Percentiles rank a stretch among this genome's conserved stretches.
phyloP scores from a whole-genome alignment of 1,140 invertebrate genomes.

The Cylas formicarius region DNA sequence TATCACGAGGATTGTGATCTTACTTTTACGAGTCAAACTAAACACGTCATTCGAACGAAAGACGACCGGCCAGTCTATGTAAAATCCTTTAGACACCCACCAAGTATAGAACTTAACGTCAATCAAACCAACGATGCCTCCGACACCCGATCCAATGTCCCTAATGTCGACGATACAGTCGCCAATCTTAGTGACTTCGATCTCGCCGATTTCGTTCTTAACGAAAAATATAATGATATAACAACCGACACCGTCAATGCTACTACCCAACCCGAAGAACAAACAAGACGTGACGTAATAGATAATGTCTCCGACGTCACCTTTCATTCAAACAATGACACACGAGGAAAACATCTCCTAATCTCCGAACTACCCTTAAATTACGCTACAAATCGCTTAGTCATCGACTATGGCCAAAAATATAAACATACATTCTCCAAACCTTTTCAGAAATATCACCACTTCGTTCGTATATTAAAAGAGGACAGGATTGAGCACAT shows the following conservation, averaged over 20 bases:
- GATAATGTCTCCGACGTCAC: constrained; percentile 2
- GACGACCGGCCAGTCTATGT: constrained; percentile 7
- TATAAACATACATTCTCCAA: constrained; percentile 2
- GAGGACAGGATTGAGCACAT: constrained; percentile 1
- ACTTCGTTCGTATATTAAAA: constrained; percentile 3
- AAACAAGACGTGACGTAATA: too few relatives aligned
- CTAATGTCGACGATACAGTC: constrained; percentile 1
- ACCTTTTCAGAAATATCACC: constrained; percentile 10
- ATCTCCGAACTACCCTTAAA: constrained; percentile 10
- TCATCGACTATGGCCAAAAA: constrained; percentile 6
- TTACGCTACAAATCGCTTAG: constrained; percentile 6
- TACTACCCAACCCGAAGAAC: too few relatives aligned
- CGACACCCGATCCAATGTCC: constrained; percentile 3
- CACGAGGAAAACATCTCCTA: constrained; percentile 5
- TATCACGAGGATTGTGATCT: too few relatives aligned
- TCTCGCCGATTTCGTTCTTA: too few relatives aligned
- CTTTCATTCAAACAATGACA: constrained; percentile 7
- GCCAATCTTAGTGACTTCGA: constrained; percentile 7
- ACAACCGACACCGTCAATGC: too few relatives aligned
- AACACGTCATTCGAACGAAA: constrained; percentile 8
- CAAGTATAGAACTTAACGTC: constrained; percentile 10
- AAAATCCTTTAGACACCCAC: constrained; percentile 28
- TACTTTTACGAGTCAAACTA: constrained; percentile 12
- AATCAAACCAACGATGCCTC: constrained; percentile 13
- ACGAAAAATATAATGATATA: too few relatives aligned